Base-by-base conservation (phyloP, 2,113 vertebrate genomes). In the Pao palembangensis region DNA sequence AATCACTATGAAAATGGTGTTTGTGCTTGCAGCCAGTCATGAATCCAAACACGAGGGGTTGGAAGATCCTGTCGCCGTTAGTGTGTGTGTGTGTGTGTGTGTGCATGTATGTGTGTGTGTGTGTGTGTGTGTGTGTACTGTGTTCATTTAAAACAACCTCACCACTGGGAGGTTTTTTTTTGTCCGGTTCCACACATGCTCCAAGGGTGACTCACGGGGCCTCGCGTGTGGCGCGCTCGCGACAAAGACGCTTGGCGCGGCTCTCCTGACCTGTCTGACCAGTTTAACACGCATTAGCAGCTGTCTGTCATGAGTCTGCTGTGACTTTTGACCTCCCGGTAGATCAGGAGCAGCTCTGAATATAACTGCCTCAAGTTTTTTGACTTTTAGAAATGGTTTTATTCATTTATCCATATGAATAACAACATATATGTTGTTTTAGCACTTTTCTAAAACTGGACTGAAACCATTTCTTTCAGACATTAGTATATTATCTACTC, bases 281-380 rank as follows among this genome's bases (percentile, higher is more conserved):
- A 19, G 17, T 50, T 28, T 62, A 13, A 52, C 13, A 48, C 53
- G 18, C 59, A 55, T 66, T 51, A 61, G 58, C 67, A 72, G 67
- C 71, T 73, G 60, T 76, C 70, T 69, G 57, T 53, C 14, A 10
- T 55, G 55, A 63, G 55, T 61, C 67, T 59, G 64, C 48, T 41
- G 17, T 74, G 67, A 79, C 67, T 65, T 75, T 69, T 81, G 68
- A 21, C 67, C 34, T 62, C 62, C 1, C 13, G 15, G 12, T 17
- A 28, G 6, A 28, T 34, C 55, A 52, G 59, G 54, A 34, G 42
- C 3, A 61, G 23, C 44, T 51, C 47, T 15, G 25, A 66, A 51
- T 10, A 62, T 49, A 58, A 66, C 25, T 46, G 34, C 5, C 17
- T 63, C 34, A 47, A 50, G 16, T 16, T 44, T 44, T 44, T 44